phyloP scores from a whole-genome alignment of 2,797 vertebrate species.

The Parauchenoglanis ngamensis region DNA sequence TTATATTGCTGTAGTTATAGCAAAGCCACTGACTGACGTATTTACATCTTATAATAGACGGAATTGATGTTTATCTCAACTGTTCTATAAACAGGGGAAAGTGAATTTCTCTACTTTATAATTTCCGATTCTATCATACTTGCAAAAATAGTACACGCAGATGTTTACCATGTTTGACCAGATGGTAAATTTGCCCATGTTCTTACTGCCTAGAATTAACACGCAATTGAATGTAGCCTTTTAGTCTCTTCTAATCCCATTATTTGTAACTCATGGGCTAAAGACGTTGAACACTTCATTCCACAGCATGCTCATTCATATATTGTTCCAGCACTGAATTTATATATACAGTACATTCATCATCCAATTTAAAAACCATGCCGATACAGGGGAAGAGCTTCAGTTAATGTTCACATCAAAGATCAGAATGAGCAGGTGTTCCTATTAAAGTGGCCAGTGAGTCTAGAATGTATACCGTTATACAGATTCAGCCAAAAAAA shows the following conservation, averaged over 20 bases:
- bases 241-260: neutral
- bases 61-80: neutral
- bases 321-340: neutral
- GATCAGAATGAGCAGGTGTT: too few species aligned
- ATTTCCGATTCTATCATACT: neutral
- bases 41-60: neutral
- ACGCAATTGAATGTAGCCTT: neutral
- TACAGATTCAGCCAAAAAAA: neutral
- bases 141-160: neutral
- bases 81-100: neutral
- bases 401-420: too few species aligned
- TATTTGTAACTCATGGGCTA: neutral
- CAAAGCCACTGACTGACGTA: too few species aligned
- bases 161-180: neutral
- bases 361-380: neutral
- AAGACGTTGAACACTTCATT: neutral
- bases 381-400: too few species aligned
- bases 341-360: neutral
- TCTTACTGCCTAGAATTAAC: neutral
- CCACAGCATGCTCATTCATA: neutral
- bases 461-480: too few species aligned
- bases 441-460: too few species aligned
- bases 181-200: neutral
- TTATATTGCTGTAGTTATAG: neutral
- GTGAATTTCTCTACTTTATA: neutral